A percentile compares a stretch with the other conserved stretches of the same genome.
These are phyloP conservation scores for Sphaerophoria rueppellii DNA, from an alignment of 2,888 invertebrate species.

Conservation along the genomic window DNA sequence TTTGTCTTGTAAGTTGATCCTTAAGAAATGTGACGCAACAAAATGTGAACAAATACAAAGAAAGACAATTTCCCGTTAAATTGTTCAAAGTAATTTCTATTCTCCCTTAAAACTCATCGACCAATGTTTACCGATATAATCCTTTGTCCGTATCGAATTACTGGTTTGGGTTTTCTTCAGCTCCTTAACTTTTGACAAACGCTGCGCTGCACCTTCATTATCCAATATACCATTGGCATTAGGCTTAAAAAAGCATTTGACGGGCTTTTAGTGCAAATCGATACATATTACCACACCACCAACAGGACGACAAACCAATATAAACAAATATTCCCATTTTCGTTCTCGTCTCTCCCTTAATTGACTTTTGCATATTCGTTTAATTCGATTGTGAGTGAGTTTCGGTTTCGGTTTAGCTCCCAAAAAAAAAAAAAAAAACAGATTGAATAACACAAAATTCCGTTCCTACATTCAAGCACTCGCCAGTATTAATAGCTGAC, in stretches of 20 bases:
- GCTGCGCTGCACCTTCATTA: constrained; percentile 2
- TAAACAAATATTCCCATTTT: not conserved
- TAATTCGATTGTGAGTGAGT: constrained; percentile 35
- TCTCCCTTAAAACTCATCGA: constrained; percentile 34
- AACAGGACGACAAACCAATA: constrained; percentile 24
- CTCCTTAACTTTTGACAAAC: not conserved
- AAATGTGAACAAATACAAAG: constrained; percentile 7
- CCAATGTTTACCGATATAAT: constrained; percentile 57
- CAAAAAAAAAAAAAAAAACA: not conserved
- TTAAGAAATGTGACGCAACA: constrained; percentile 46
- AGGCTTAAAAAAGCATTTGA: constrained; percentile 45
- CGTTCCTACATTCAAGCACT: not conserved
- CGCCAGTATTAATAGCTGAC: not conserved
- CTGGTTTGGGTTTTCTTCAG: constrained; percentile 10
- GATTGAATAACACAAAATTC: constrained; percentile 32
- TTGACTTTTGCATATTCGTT: constrained; percentile 62
- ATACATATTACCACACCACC: constrained; percentile 44
- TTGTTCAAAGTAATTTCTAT: constrained; percentile 47
- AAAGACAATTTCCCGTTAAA: constrained; percentile 39
- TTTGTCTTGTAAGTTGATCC: constrained; percentile 50
- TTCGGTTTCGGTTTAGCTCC: constrained; percentile 14
- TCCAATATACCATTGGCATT: constrained; percentile 24
- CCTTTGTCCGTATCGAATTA: constrained; percentile 50
- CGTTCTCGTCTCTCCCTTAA: constrained; percentile 43
- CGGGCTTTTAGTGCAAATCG: constrained; percentile 60